Base-by-base conservation (phyloP, 2,113 vertebrate species). In the Cynoglossus semilaevis region DNA sequence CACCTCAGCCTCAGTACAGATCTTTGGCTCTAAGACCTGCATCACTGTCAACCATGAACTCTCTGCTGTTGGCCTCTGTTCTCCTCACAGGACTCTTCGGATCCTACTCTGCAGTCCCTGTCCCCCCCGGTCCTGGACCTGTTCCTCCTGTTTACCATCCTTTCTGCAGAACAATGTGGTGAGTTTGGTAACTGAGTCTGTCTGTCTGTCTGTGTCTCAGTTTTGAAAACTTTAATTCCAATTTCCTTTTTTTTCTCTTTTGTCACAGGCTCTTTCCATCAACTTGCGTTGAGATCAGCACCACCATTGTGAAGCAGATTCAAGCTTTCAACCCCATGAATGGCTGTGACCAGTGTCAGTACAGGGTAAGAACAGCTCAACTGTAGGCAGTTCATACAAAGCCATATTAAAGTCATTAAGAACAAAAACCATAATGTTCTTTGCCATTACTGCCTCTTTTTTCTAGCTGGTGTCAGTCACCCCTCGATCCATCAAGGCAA, bases 81-180 rank as follows among this genome's bases (percentile, higher is more conserved):
- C 34, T 77, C 53, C 15, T 76, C 9, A 56, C 12, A 6, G 82
- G 60, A 48, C 64, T 84, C 12, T 41, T 65, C n/a, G 54, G 18
- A 54, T 44, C 59, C 15, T 19, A 14, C 35, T 16, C 41, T 8
- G 53, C 55, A 3, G 11, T 7, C 9, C 18, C 43, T 2, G 18
- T 41, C 15, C 34, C 22, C 9, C 34, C 15, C 4, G 38, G 38
- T 12, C 34, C 15, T 8, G 38, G 38, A 5, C 38, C 38, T 2
- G 38, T 41, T 9, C 38, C 12, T 19, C 47, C 64, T 14, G 8
- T 44, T 34, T 67, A 68, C 46, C 64, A 67, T 41, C 42, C 81
- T 13, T 84, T 79, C 67, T 86, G 79, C 76, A 74, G 9, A 16
- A 10, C 51, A 0, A 1, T 77, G 13, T 84, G 72, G 76, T 82